These are phyloP conservation scores for Drosophila paramelanica DNA, from an alignment of 2,888 invertebrate genomes.

Conservation along the genomic window DNA sequence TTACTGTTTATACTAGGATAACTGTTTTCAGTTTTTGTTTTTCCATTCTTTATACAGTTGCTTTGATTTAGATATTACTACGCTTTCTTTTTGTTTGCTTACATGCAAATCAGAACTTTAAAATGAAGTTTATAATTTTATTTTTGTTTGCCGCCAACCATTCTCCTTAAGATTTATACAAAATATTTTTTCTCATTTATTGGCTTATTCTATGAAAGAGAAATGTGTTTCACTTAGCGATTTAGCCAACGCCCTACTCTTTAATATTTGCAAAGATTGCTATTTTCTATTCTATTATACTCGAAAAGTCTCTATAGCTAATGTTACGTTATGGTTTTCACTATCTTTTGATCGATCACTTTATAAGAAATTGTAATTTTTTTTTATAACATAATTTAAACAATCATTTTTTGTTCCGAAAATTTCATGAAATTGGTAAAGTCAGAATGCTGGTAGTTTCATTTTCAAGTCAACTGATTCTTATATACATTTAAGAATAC, in stretches of 20 bases:
- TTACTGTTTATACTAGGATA: constrained; percentile 36
- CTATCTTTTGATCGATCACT: constrained; percentile 73
- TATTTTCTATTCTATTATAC: constrained; percentile 37
- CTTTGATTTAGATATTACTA: constrained; percentile 79
- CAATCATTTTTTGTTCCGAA: neutral
- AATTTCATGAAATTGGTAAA: neutral
- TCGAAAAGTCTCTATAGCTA: constrained; percentile 50
- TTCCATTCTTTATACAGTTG: constrained; percentile 61
- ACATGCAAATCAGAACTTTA: constrained; percentile 57
- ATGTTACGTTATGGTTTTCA: constrained; percentile 62
- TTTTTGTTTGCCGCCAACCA: constrained; percentile 12
- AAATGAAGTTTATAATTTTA: constrained; percentile 31
- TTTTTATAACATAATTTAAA: constrained; percentile 36
- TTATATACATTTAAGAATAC: constrained; percentile 14
- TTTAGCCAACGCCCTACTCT: constrained; percentile 42
- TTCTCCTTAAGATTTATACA: constrained; percentile 62
- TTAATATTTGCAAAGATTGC: constrained; percentile 48
- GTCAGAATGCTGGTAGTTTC: neutral
- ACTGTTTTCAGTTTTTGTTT: constrained; percentile 30
- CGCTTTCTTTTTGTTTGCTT: constrained; percentile 64
- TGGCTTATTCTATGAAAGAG: constrained; percentile 41
- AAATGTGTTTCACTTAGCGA: constrained; percentile 54
- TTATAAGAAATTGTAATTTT: constrained; percentile 47
- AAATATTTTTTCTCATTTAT: constrained; percentile 50
- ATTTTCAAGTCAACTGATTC: constrained; percentile 1